These are phyloP conservation scores for Leucosticte australis DNA, from an alignment of 2,113 vertebrate species.

Conservation along the genomic window DNA sequence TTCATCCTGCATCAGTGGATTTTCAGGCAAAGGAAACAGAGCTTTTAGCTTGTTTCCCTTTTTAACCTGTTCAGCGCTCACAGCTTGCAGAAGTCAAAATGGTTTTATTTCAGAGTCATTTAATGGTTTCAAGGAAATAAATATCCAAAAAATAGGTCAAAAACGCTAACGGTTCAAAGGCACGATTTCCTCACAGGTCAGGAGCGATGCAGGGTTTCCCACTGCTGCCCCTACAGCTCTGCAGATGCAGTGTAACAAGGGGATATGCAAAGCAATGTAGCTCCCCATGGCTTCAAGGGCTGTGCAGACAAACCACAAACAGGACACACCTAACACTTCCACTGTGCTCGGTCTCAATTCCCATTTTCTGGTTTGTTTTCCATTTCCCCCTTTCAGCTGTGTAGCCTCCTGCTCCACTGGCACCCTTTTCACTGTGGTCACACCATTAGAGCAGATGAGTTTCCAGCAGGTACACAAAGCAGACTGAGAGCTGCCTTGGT, in stretches of 20 bases:
- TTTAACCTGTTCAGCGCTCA: conserved; percentile 67
- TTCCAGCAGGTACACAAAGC: conserved; percentile 31
- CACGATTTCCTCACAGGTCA: not conserved
- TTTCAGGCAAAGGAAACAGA: conserved; percentile 63
- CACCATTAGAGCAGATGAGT: not conserved
- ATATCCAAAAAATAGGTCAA: not conserved
- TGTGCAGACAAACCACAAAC: not conserved
- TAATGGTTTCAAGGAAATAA: conserved; percentile 17
- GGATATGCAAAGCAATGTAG: not conserved
- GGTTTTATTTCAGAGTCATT: conserved; percentile 40
- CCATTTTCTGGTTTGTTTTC: not conserved
- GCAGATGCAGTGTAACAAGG: not conserved
- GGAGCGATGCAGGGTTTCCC: not conserved
- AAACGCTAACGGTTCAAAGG: not conserved
- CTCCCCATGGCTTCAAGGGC: not conserved
- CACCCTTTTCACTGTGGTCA: not conserved
- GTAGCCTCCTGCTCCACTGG: not conserved
- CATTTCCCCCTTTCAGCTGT: not conserved
- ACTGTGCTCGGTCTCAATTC: not conserved
- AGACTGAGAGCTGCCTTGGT: not conserved
- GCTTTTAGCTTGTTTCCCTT: conserved; percentile 61
- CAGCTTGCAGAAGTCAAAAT: conserved; percentile 52
- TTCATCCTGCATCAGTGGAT: conserved; percentile 71
- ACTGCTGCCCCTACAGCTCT: conserved; percentile 26
- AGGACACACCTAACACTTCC: not conserved